A percentile compares a stretch with the other conserved stretches of the same genome.
phyloP scores from a whole-genome alignment of 2,113 vertebrate genomes.

The Mionectes macconnelli region DNA sequence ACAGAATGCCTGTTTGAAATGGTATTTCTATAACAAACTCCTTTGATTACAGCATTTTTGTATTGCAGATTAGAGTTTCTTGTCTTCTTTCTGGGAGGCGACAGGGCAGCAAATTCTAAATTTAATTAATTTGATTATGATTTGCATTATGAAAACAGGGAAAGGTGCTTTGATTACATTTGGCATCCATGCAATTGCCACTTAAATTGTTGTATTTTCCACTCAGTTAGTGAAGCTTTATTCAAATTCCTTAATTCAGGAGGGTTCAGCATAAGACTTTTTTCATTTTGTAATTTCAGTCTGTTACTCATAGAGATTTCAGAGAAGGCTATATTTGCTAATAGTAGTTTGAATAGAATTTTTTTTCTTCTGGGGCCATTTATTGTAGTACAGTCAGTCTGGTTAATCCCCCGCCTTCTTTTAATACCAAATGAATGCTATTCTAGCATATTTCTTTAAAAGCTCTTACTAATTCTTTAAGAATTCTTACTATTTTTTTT shows the following conservation, averaged over 20 bases:
- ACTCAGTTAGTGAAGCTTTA: neutral
- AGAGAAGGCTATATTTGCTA: neutral
- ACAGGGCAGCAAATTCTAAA: neutral
- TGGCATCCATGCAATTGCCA: neutral
- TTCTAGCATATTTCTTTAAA: neutral
- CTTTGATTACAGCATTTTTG: neutral
- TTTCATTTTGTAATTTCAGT: neutral
- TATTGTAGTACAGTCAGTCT: neutral
- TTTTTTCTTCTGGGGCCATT: fast-evolving
- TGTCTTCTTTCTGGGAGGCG: neutral
- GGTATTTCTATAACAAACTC: neutral
- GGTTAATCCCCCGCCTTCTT: neutral
- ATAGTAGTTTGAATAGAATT: neutral
- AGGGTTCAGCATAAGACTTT: neutral
- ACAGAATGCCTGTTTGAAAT: neutral
- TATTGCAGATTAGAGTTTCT: neutral
- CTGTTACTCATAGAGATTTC: neutral
- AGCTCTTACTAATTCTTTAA: neutral
- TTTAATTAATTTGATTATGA: neutral
- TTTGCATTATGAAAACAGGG: neutral
- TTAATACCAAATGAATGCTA: neutral
- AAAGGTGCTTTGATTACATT: neutral
- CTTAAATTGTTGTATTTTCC: neutral
- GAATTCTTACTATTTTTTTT: neutral
- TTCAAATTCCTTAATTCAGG: neutral